These are phyloP conservation scores for Pseudomugil gertrudae DNA, from an alignment of 2,797 vertebrate species.

Conservation along the genomic window DNA sequence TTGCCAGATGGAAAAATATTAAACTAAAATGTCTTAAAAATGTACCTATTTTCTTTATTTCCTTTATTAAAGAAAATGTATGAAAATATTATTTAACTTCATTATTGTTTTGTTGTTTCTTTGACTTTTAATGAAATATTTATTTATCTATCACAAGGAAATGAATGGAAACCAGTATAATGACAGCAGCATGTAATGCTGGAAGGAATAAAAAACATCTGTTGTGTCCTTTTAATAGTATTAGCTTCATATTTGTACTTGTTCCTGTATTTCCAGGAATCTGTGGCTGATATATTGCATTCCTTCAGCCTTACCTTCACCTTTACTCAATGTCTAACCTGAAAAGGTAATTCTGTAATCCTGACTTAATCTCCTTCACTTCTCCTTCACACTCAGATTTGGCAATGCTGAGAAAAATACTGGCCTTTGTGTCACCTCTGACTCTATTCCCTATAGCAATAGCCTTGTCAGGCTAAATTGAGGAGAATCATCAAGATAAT, in stretches of 20 bases:
- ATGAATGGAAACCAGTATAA: background rate
- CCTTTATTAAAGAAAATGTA: no score
- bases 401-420: no score
- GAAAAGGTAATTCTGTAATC: background rate
- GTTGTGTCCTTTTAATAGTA: background rate
- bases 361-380: background rate
- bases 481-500: background rate
- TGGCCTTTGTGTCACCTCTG: no score
- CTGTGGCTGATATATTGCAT: background rate
- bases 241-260: background rate
- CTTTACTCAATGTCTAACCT: background rate
- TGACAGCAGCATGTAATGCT: background rate
- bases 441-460: no score
- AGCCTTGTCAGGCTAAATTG: no score
- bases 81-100: background rate
- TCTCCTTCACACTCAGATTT: background rate
- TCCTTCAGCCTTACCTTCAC: background rate
- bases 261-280: no score
- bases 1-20: no score
- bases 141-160: background rate
- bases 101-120: background rate
- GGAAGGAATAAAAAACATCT: background rate
- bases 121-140: background rate
- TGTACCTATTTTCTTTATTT: no score
- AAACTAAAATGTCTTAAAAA: no score